A percentile compares a stretch with the other conserved stretches of the same genome.
phyloP scores from a whole-genome alignment of 2,113 vertebrate species.

The Pollachius pollachius region DNA sequence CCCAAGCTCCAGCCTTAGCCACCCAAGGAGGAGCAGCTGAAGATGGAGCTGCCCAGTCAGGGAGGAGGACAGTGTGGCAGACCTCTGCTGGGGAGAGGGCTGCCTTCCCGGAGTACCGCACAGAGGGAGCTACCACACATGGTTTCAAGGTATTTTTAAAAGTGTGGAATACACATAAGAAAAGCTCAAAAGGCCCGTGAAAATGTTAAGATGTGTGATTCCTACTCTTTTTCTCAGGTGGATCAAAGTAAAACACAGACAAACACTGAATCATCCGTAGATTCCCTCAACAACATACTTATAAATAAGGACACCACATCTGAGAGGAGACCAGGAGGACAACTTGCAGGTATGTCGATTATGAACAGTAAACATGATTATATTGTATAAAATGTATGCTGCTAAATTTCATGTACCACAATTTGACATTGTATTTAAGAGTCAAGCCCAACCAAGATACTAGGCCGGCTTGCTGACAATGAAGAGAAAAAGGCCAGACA shows the following conservation, averaged over 20 bases:
- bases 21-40: conserved; percentile 28
- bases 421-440: conserved; percentile 39
- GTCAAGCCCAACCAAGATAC: conserved; percentile 43
- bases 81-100: conserved; percentile 44
- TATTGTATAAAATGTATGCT: not conserved
- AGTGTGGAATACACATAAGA: not conserved
- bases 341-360: conserved; percentile 39
- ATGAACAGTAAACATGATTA: not conserved
- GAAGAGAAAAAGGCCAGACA: conserved; percentile 66
- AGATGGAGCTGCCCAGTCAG: conserved; percentile 14
- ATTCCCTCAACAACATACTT: conserved; percentile 19
- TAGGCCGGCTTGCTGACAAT: conserved; percentile 29
- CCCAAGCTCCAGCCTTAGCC: conserved; percentile 9
- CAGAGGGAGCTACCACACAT: conserved; percentile 34
- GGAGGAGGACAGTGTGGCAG: conserved; percentile 24
- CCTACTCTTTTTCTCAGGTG: conserved; percentile 34
- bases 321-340: conserved; percentile 34
- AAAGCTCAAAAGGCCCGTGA: not conserved
- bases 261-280: conserved; percentile 36
- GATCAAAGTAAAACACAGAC: conserved; percentile 42
- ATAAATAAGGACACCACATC: conserved; percentile 28
- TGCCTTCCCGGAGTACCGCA: conserved; percentile 49
- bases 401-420: too few relatives aligned
- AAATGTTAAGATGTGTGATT: conserved; percentile 20
- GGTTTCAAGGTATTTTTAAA: conserved; percentile 55